Evolutionary conservation across 2,797 vertebrate species (phyloP).

Genomic region (Botia kubotai): DNA sequence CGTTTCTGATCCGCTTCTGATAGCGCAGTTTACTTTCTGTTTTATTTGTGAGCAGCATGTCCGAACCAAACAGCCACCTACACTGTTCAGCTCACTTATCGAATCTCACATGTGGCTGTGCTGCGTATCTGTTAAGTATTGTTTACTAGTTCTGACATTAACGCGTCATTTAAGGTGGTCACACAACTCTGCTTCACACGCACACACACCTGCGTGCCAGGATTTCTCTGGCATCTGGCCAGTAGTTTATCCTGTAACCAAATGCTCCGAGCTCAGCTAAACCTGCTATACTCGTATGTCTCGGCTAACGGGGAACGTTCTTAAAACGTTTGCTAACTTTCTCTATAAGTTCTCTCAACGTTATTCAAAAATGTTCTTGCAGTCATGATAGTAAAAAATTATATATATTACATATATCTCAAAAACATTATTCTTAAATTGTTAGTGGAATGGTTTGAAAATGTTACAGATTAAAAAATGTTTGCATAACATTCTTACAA

Average conservation of each 20-base stretch:
- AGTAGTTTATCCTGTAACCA: not conserved
- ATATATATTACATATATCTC: too few relatives aligned
- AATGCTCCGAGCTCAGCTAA: not conserved
- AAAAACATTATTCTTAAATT: too few relatives aligned
- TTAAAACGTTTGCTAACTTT: too few relatives aligned
- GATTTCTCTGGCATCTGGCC: too few relatives aligned
- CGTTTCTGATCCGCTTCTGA: not conserved
- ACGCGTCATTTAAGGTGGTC: not conserved
- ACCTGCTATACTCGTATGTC: not conserved
- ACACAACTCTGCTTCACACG: not conserved
- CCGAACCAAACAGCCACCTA: not conserved
- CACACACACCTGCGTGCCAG: too few relatives aligned
- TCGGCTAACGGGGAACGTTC: too few relatives aligned
- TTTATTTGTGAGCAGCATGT: not conserved
- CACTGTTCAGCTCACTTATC: not conserved
- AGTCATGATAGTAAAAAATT: too few relatives aligned
- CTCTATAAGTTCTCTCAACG: too few relatives aligned
- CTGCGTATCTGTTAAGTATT: not conserved
- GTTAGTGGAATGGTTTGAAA: too few relatives aligned
- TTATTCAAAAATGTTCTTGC: too few relatives aligned
- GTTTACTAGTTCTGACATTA: not conserved
- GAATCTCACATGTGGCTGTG: not conserved
- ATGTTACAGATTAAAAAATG: too few relatives aligned
- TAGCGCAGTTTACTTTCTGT: slow-evolving; percentile 1
- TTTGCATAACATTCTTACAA: too few relatives aligned